phyloP scores from a whole-genome alignment of 2,888 invertebrate species.

The Nebria salina region DNA sequence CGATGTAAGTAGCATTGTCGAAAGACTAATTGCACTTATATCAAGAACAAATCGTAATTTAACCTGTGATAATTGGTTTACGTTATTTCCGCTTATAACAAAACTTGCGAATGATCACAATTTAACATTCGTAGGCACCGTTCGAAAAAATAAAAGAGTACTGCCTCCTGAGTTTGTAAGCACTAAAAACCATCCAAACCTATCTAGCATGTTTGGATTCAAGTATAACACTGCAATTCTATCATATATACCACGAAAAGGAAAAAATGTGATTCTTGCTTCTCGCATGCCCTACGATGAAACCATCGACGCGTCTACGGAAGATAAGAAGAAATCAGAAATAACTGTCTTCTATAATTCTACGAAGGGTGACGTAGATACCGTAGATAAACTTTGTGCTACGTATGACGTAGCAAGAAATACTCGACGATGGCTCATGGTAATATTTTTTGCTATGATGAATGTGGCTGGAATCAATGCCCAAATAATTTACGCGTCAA shows the following conservation, averaged over 20 bases:
- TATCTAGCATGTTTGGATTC: slow-evolving; percentile 4
- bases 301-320: slow-evolving; percentile 45
- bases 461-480: slow-evolving; percentile 47
- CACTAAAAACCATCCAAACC: background rate
- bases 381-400: slow-evolving; percentile 45
- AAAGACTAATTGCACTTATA: slow-evolving; percentile 37
- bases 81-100: background rate
- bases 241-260: slow-evolving; percentile 48
- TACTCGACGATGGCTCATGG: slow-evolving; percentile 19
- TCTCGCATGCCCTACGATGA: slow-evolving; percentile 46
- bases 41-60: slow-evolving; percentile 24
- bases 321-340: slow-evolving; percentile 47
- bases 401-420: slow-evolving; percentile 46
- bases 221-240: slow-evolving; percentile 10
- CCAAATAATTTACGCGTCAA: slow-evolving; percentile 29
- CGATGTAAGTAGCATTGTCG: slow-evolving; percentile 36
- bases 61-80: slow-evolving; percentile 19
- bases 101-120: slow-evolving; percentile 3
- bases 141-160: slow-evolving; percentile 6
- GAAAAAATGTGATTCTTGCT: slow-evolving; percentile 44
- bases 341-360: slow-evolving; percentile 45
- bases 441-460: slow-evolving; percentile 46
- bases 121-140: background rate
- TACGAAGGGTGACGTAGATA: slow-evolving; percentile 47
- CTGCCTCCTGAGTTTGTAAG: background rate